Conservation (phyloP, 2,888 invertebrate species). For the Sepiola atlantica region DNA sequence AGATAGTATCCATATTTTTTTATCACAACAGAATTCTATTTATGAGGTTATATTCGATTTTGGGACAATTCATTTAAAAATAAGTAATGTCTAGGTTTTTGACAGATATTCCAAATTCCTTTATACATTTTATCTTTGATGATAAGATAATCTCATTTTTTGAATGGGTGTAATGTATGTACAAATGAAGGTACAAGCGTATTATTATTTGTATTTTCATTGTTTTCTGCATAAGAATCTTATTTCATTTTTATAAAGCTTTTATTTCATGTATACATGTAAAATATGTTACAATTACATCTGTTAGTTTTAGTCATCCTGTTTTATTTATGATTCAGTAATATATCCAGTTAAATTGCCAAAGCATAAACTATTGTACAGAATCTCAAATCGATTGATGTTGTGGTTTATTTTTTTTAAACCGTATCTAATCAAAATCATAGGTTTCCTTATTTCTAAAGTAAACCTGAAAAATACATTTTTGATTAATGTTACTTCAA, state of each 20-base stretch:
- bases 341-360: neutral
- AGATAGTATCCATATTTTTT: too few relatives aligned
- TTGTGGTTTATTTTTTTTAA: neutral
- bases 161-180: too few relatives aligned
- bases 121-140: too few relatives aligned
- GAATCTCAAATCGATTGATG: neutral
- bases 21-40: too few relatives aligned
- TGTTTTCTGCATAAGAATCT: neutral
- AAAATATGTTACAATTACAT: neutral
- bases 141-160: too few relatives aligned
- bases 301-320: neutral
- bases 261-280: neutral
- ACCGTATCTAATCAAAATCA: neutral
- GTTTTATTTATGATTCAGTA: neutral
- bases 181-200: too few relatives aligned
- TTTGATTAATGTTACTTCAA: neutral
- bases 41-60: too few relatives aligned
- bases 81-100: too few relatives aligned
- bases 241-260: neutral
- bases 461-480: neutral
- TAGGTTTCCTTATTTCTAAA: neutral
- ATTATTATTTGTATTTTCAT: neutral
- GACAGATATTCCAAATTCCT: too few relatives aligned
- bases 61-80: too few relatives aligned
- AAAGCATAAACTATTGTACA: neutral